Base-by-base conservation (phyloP, 1,140 invertebrate species). In the Propsilocerus akamusi region DNA sequence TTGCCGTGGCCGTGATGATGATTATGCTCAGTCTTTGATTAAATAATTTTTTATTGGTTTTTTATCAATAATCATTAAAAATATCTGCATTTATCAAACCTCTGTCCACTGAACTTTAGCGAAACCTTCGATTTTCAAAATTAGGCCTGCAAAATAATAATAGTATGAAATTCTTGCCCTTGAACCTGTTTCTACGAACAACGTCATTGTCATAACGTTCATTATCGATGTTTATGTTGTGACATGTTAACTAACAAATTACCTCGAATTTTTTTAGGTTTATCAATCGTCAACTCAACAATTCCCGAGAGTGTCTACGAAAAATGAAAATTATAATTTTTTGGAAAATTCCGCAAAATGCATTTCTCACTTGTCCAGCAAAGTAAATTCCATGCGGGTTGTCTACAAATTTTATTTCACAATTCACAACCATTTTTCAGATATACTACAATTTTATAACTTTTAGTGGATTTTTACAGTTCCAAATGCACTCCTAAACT, bases 331-430 rank as follows among this genome's bases (percentile, higher is more conserved):
- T 3, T 5, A 20, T 6, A 41, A 17, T 20, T 10, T 20, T 41
- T 20, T 7, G 7, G 10, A 20, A 41, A 4, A 20, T 20, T 41
- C 22, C 34, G 8, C 22, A 6, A 8, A 20, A 14, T 37, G n/a
- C 8, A n/a, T 37, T 37, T 20, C 34, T 17, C 22, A 61, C 62
- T 56, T 74, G 68, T 17, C 72, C 72, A 49, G 69, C 68, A 62
- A 68, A 74, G 52, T 71, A 75, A 6, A 71, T 63, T 4, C 58
- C 62, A 37, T 63, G 56, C 4, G 64, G 64, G 62, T 71, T 73
- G 48, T 68, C 59, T 41, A 64, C 71, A 52, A 74, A 70, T 49
- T 59, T 58, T 48, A 74, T 69, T 50, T 61, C 61, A 53, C 71
- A 66, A 5, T 41, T 4, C 17, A 41, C 34, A 14, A 20, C 14